Evolutionary conservation across 2,113 vertebrate genomes (phyloP).

Genomic region (Antechinus flavipes): DNA sequence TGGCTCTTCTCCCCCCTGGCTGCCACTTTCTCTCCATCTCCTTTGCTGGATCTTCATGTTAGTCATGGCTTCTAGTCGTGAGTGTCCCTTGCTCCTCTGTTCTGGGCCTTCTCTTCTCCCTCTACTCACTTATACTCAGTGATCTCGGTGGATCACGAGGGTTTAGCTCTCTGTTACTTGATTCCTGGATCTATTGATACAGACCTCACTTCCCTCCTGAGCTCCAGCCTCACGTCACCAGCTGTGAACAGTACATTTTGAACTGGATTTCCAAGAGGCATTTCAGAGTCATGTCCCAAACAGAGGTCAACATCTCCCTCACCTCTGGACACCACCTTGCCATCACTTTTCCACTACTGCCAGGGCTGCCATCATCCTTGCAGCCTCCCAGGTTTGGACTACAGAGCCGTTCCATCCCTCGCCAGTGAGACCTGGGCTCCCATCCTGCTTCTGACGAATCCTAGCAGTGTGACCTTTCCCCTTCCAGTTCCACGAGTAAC

Average conservation of each 20-base stretch:
- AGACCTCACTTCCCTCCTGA: background rate
- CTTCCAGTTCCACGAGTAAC: background rate
- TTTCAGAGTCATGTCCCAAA: background rate
- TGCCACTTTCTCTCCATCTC: background rate
- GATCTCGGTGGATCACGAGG: background rate
- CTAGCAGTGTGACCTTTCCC: background rate
- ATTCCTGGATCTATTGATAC: background rate
- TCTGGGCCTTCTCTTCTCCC: background rate
- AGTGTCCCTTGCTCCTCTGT: background rate
- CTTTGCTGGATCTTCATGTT: background rate
- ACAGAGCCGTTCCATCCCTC: background rate
- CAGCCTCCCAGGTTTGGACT: background rate
- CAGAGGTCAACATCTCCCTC: background rate
- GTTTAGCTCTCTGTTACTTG: background rate
- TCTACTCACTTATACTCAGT: background rate
- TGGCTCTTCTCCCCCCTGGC: background rate
- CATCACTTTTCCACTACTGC: too few relatives aligned
- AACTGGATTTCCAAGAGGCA: background rate
- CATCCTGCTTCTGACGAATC: fast-evolving
- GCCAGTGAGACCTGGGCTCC: background rate
- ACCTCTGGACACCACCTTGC: too few relatives aligned
- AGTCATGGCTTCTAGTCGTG: background rate
- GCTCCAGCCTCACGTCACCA: background rate
- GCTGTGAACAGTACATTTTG: background rate
- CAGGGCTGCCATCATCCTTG: background rate